phyloP scores from a whole-genome alignment of 2,797 vertebrate species.

The Thunnus albacares region DNA sequence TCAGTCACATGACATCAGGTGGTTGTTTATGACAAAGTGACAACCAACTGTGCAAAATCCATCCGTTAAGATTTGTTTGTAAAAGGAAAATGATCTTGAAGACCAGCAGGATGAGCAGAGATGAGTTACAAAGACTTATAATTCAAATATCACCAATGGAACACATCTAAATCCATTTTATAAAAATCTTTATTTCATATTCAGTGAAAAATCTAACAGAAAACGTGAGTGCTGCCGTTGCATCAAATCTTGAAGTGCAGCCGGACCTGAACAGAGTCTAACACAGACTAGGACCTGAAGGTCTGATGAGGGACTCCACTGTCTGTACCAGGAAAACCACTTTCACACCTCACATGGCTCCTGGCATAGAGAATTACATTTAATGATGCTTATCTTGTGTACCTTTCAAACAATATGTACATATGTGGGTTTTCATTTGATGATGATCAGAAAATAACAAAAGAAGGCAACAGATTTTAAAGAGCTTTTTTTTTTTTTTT shows the following conservation, averaged over 20 bases:
- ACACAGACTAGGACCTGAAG: neutral
- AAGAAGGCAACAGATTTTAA: neutral
- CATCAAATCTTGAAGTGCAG: slow-evolving; percentile 6
- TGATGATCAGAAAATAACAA: slow-evolving; percentile 6
- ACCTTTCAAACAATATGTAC: neutral
- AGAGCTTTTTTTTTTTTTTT: too few relatives aligned
- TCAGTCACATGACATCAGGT: too few relatives aligned
- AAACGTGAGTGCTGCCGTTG: neutral
- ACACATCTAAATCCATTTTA: neutral
- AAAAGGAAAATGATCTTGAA: neutral
- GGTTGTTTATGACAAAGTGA: too few relatives aligned
- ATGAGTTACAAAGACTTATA: neutral
- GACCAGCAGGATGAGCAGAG: neutral
- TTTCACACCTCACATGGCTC: neutral
- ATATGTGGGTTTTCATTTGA: slow-evolving; percentile 10
- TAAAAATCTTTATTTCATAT: slow-evolving; percentile 52
- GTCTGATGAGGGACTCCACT: neutral
- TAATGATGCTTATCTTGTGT: neutral
- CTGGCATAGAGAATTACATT: neutral
- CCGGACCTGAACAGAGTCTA: neutral
- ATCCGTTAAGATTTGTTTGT: too few relatives aligned
- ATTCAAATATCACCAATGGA: neutral
- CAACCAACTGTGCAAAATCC: too few relatives aligned
- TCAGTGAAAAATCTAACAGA: slow-evolving; percentile 46
- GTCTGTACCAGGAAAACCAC: neutral